Percentiles rank a stretch among this genome's conserved stretches.
These are phyloP conservation scores for Tetramorium parvispinum DNA, from an alignment of 1,140 invertebrate species.

Conservation along the genomic window DNA sequence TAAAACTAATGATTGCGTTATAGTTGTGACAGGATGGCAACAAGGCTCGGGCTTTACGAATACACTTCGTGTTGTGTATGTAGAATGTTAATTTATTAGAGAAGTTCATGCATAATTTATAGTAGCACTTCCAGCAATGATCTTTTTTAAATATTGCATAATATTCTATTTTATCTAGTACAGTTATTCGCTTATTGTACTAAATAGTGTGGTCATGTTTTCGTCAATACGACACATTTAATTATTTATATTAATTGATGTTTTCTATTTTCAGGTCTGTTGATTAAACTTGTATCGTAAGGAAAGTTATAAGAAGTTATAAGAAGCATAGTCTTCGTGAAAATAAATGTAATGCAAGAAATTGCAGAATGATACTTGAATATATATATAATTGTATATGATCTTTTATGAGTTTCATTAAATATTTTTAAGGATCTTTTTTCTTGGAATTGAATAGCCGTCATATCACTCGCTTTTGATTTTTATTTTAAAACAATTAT, in stretches of 20 bases:
- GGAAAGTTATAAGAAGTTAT: not conserved
- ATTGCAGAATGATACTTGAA: conserved; percentile 48
- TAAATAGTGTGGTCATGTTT: not conserved
- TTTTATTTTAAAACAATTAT: too few species aligned
- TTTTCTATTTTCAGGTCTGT: conserved; percentile 76
- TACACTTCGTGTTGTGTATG: conserved; percentile 97
- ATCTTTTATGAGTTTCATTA: conserved; percentile 56
- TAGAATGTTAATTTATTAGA: conserved; percentile 82
- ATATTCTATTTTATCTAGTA: not conserved
- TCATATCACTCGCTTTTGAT: too few species aligned
- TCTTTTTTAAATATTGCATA: conserved; percentile 44
- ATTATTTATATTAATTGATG: conserved; percentile 13
- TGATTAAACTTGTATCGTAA: conserved; percentile 71
- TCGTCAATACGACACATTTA: not conserved
- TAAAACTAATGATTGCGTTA: conserved; percentile 93
- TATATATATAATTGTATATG: conserved; percentile 69
- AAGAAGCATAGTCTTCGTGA: not conserved
- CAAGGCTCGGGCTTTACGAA: conserved; percentile 98
- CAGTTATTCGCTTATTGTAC: conserved; percentile 30
- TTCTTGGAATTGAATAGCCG: too few species aligned
- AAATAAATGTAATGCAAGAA: conserved; percentile 44
- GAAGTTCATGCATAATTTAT: conserved; percentile 59
- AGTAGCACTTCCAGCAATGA: conserved; percentile 72
- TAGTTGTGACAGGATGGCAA: conserved; percentile 98
- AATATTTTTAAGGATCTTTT: too few species aligned